Evolutionary conservation across 2,113 vertebrate species (phyloP), one percentile per base, ranked within the genome.

Genomic region (Sander lucioperca): DNA sequence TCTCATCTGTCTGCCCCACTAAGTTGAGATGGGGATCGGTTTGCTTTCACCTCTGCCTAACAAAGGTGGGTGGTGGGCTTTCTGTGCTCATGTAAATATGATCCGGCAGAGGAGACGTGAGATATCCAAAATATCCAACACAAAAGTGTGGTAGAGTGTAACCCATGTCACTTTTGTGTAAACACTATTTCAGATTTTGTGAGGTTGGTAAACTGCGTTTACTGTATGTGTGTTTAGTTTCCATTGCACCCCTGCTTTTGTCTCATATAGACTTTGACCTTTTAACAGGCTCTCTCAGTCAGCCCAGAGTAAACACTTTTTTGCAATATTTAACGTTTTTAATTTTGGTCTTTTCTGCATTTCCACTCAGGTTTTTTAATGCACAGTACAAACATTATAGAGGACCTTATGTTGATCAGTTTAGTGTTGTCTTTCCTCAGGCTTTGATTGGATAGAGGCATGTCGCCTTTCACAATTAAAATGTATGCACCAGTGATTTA

Each of bases 401-500:
- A 50, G n/a, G 78, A 47, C 30, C 27, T 78, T 54, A 16, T 11
- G 14, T 75, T 69, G 56, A 85, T 72, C 21, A 53, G 45, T 45
- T 66, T 23, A 45, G 12, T n/a, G 50, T 50, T 61, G 43, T 86
- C 67, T 82, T 61, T 82, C 64, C 62, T 79, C 11, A 10, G 15
- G 70, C 59, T 58, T 82, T n/a, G 19, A 58, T 23, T 72, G 27
- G 51, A 47, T 25, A 23, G 39, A 53, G 19, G 74, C 63, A 68
- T 72, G 85, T 61, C 50, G 27, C 45, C 23, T 36, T 48, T 48
- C 59, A 79, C 79, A 86, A 83, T 83, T 86, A 85, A 64, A 21
- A 43, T 69, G 74, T 51, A 79, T 0, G 54, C 77, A 66, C 80
- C 77, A 71, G 48, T 77, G 54, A 67, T 83, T 93, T 77, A 77